Base-by-base conservation (phyloP, 37 sponge, comb jelly and placozoan species). In the Agelas oroides region DNA sequence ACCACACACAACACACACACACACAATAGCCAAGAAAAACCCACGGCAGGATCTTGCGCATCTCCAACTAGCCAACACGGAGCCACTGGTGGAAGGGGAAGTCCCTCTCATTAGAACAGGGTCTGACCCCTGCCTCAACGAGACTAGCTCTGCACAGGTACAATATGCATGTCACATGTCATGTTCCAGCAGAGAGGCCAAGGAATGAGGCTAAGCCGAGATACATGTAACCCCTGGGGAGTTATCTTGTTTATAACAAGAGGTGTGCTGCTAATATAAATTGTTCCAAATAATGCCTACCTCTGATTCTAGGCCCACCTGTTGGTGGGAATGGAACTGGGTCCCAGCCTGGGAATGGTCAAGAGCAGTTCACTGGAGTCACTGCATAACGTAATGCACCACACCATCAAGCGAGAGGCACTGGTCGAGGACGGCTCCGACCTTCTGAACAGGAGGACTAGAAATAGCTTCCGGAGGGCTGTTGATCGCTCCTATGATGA, bases 281-380 rank as follows among this genome's bases (percentile, higher is more conserved):
- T n/a, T n/a, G n/a, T n/a, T n/a, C n/a, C n/a, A n/a, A n/a, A n/a
- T n/a, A n/a, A n/a, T n/a, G n/a, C n/a, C n/a, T 3, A 46, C 46
- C 74, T 69, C 1, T 14, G 15, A 24, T 6, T 6, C 21, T 24
- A 69, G 58, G 55, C 61, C 33, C 56, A 27, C 18, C 35, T 81
- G 72, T 31, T 81, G 72, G 75, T 17, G n/a, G 72, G 84, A 3
- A 66, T 90, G 62, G 80, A 78, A 40, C 30, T 90, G 2, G 90
- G 90, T 8, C 85, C 90, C 1, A 52, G 54, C 28, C 86, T 90
- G 19, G 79, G 90, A 1, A 36, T 90, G 41, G 85, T 61, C 20
- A 87, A 90, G 85, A 84, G 88, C 80, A 93, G 84, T 65, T 76
- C 79, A 21, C 78, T 87, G 71, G 91, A 84, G 64, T 84, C 79